Conservation (phyloP, 2,113 vertebrate genomes). For the Urocitellus parryii region DNA sequence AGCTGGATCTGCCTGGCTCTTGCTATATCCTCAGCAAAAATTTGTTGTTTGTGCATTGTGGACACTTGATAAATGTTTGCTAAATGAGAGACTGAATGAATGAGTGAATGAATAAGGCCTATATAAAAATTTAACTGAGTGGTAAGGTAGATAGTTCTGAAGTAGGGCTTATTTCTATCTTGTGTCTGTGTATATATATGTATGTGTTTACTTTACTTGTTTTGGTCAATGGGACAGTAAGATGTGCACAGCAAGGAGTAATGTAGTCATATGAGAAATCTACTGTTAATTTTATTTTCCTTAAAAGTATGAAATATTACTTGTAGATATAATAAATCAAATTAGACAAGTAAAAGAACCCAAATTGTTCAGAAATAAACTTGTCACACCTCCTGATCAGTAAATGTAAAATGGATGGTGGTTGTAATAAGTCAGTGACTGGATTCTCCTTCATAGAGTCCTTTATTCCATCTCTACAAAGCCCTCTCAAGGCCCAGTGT, state of each 20-base stretch:
- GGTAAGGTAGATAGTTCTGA: neutral
- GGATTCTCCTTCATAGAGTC: neutral
- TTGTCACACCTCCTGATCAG: neutral
- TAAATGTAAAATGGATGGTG: neutral
- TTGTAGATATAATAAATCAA: neutral
- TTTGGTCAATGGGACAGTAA: neutral
- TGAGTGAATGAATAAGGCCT: neutral
- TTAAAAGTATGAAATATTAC: conserved; percentile 8
- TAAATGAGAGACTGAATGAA: neutral
- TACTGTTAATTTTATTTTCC: neutral
- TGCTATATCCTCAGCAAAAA: neutral
- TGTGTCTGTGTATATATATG: neutral
- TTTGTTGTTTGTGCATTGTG: neutral
- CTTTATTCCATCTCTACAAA: neutral
- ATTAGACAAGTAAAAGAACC: neutral
- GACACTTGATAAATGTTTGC: neutral
- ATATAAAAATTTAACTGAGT: neutral
- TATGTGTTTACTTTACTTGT: neutral
- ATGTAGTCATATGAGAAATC: neutral
- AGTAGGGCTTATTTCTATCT: neutral
- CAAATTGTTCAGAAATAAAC: neutral
- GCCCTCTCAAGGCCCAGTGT: neutral
- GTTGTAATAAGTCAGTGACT: neutral
- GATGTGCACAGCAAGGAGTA: neutral
- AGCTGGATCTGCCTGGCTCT: neutral